Evolutionary conservation across 2,888 invertebrate species (phyloP).

Genomic region (Eupithecia centaureata): DNA sequence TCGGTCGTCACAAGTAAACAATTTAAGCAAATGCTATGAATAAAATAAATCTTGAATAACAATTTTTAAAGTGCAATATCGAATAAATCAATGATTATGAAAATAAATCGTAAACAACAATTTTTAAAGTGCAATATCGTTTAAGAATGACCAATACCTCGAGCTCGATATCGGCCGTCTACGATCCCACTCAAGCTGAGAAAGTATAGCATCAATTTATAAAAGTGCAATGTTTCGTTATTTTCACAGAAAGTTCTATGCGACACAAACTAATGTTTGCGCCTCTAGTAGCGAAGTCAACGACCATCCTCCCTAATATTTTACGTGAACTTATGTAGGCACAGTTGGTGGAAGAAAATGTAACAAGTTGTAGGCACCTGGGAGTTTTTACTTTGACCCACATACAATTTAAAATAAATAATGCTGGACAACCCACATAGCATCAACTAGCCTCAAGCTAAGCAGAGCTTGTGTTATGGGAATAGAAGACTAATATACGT

Average conservation of each 20-base stretch:
- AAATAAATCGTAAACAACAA: not conserved
- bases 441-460: too few relatives aligned
- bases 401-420: not conserved
- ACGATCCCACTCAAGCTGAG: not conserved
- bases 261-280: slow-evolving; percentile 27
- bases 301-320: slow-evolving; percentile 19
- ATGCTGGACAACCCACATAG: not conserved
- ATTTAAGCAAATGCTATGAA: too few relatives aligned
- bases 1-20: too few relatives aligned
- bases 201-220: slow-evolving; percentile 12
- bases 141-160: not conserved
- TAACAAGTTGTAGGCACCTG: not conserved
- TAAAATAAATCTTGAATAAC: not conserved
- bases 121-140: not conserved
- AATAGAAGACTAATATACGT: too few relatives aligned
- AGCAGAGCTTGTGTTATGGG: too few relatives aligned
- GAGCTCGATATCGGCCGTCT: not conserved
- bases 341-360: slow-evolving; percentile 8
- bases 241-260: slow-evolving; percentile 20
- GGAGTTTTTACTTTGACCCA: not conserved
- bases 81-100: too few relatives aligned
- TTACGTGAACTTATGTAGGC: slow-evolving; percentile 16
- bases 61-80: not conserved
- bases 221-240: slow-evolving; percentile 18
- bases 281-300: slow-evolving; percentile 23